phyloP scores from a whole-genome alignment of 2,888 invertebrate species.

The Cynaeus angustus region DNA sequence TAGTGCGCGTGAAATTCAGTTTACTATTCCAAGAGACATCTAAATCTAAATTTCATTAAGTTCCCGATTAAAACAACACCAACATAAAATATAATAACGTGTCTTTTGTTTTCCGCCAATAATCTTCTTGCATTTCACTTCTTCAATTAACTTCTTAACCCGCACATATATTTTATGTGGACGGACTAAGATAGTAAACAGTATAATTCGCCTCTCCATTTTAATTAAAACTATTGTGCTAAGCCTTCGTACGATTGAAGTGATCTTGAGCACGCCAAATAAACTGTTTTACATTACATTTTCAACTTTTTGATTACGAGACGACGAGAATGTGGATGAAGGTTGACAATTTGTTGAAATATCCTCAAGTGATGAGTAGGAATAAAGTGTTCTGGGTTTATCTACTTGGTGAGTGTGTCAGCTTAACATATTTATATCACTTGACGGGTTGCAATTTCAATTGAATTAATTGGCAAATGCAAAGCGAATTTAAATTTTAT shows the following conservation, averaged over 20 bases:
- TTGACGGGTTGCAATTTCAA: conserved; percentile 14
- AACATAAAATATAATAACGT: background rate
- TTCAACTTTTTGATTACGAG: conserved; percentile 10
- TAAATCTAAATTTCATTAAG: background rate
- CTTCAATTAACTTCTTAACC: conserved; percentile 43
- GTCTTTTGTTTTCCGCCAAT: conserved; percentile 9
- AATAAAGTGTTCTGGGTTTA: conserved; percentile 12
- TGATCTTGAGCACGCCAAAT: conserved; percentile 46
- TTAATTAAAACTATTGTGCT: conserved; percentile 54
- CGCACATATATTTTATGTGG: conserved; percentile 32
- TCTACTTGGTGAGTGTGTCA: conserved; percentile 30
- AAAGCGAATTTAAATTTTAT: background rate
- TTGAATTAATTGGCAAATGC: conserved; percentile 11
- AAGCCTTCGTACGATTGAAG: conserved; percentile 52
- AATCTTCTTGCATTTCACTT: conserved; percentile 16
- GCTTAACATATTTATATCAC: conserved; percentile 5
- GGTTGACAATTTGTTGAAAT: conserved; percentile 11
- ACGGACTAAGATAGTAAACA: conserved; percentile 41
- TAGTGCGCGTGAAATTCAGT: conserved; percentile 44
- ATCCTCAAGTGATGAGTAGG: conserved; percentile 26
- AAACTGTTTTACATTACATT: conserved; percentile 34
- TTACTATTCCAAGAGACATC: conserved; percentile 12
- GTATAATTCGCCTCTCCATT: conserved; percentile 54
- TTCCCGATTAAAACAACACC: background rate
- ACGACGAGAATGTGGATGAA: conserved; percentile 16